Evolutionary conservation across 2,888 invertebrate species (phyloP).

Genomic region (Pandemis heparana): DNA sequence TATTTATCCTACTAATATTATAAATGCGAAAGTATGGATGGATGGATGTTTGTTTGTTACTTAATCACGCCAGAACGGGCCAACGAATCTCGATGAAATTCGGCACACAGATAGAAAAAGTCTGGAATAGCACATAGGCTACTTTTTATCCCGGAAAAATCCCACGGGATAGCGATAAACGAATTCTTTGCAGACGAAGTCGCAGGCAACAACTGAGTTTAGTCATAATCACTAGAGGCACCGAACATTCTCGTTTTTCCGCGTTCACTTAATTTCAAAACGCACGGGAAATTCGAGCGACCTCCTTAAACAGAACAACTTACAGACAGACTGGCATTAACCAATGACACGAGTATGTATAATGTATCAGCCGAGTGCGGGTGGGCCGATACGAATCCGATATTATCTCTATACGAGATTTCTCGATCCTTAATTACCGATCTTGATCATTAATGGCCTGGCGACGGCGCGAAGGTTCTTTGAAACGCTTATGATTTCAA

Average conservation of each 20-base stretch:
- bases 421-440: slow-evolving; percentile 48
- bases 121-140: too few relatives aligned
- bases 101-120: too few relatives aligned
- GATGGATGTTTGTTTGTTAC: too few relatives aligned
- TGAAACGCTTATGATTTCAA: slow-evolving; percentile 48
- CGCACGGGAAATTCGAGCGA: not conserved
- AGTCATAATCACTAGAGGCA: too few relatives aligned
- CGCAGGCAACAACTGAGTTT: too few relatives aligned
- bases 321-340: not conserved
- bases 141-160: too few relatives aligned
- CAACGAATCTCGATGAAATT: too few relatives aligned
- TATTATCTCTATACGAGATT: slow-evolving; percentile 48
- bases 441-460: slow-evolving; percentile 42
- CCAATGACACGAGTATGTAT: slow-evolving; percentile 39
- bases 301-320: not conserved
- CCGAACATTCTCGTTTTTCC: not conserved
- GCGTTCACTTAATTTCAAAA: not conserved
- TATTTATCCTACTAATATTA: too few relatives aligned
- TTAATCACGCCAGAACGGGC: too few relatives aligned
- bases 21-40: too few relatives aligned
- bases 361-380: slow-evolving; percentile 44
- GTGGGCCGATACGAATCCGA: slow-evolving; percentile 46
- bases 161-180: too few relatives aligned
- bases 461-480: slow-evolving; percentile 42
- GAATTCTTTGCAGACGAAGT: too few relatives aligned